phyloP scores from a whole-genome alignment of 2,888 invertebrate species.

The Cordylochernes scorpioides region DNA sequence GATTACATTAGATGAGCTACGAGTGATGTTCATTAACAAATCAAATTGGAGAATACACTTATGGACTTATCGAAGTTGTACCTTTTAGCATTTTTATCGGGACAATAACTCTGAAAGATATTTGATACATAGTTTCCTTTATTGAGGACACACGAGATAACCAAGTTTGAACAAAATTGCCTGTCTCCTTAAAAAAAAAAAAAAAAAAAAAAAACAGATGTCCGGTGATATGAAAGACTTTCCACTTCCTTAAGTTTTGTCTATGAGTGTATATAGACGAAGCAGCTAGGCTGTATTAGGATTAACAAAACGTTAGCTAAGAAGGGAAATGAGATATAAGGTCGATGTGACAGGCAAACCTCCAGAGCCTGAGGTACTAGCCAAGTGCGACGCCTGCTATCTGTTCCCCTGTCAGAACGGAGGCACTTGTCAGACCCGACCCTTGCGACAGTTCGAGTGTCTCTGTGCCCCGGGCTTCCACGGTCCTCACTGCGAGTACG shows the following conservation, averaged over 20 bases:
- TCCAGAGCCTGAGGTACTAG: constrained; percentile 37
- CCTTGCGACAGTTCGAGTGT: constrained; percentile 51
- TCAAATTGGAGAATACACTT: too few species aligned
- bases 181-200: too few species aligned
- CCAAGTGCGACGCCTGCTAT: constrained; percentile 88
- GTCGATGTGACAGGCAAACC: not conserved
- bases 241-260: too few species aligned
- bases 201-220: too few species aligned
- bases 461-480: constrained; percentile 78
- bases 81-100: too few species aligned
- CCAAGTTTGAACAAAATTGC: too few species aligned
- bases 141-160: too few species aligned
- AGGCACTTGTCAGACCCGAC: constrained; percentile 46
- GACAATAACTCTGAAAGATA: too few species aligned
- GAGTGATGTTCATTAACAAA: constrained; percentile 1
- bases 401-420: constrained; percentile 70
- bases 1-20: not conserved
- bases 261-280: not conserved
- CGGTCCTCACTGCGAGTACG: constrained; percentile 70
- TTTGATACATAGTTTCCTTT: too few species aligned
- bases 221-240: too few species aligned
- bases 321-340: too few species aligned
- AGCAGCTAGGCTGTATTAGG: not conserved
- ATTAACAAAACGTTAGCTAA: not conserved
- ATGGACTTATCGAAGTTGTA: too few species aligned